Evolutionary conservation across 2,888 invertebrate genomes (phyloP).

Genomic region (Cheilosia vernalis): DNA sequence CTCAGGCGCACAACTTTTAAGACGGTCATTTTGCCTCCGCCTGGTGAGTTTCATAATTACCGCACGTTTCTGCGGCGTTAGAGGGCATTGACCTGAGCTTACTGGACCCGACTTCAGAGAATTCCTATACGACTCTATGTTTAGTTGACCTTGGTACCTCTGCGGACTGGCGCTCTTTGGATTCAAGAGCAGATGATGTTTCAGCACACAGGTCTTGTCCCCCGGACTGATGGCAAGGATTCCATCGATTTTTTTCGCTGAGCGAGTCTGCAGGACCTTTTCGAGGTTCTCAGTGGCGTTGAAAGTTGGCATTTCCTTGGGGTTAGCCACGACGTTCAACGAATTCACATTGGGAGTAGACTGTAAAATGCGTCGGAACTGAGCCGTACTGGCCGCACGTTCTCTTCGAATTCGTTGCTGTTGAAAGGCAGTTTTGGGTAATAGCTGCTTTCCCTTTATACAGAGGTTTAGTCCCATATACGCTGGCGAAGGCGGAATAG

Average conservation of each 20-base stretch:
- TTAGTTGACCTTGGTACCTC: slow-evolving; percentile 20
- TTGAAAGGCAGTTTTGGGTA: slow-evolving; percentile 78
- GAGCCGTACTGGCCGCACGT: slow-evolving; percentile 77
- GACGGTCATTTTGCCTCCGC: slow-evolving; percentile 13
- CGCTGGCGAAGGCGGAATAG: slow-evolving; percentile 90
- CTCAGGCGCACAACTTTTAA: slow-evolving; percentile 9
- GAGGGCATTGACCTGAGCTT: slow-evolving; percentile 2
- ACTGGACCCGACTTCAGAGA: slow-evolving; percentile 38
- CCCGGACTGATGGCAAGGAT: slow-evolving; percentile 49
- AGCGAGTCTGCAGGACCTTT: slow-evolving; percentile 70
- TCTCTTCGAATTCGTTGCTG: slow-evolving; percentile 78
- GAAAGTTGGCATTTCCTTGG: slow-evolving; percentile 81
- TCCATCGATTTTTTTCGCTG: slow-evolving; percentile 32
- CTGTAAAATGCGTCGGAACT: slow-evolving; percentile 60
- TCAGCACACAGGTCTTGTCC: slow-evolving; percentile 27
- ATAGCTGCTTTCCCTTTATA: slow-evolving; percentile 82
- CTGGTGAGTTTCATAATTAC: slow-evolving; percentile 33
- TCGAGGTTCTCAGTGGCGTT: slow-evolving; percentile 82
- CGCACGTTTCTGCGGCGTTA: slow-evolving; percentile 40
- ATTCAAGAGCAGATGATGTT: slow-evolving; percentile 9
- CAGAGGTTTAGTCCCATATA: slow-evolving; percentile 87
- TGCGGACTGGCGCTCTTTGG: slow-evolving; percentile 34
- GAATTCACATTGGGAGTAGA: slow-evolving; percentile 56
- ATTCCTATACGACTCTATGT: slow-evolving; percentile 29
- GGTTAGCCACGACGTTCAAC: slow-evolving; percentile 76